These are phyloP conservation scores for Caenorhabditis plicata DNA, from an alignment of 2,888 invertebrate genomes.

Conservation along the genomic window DNA sequence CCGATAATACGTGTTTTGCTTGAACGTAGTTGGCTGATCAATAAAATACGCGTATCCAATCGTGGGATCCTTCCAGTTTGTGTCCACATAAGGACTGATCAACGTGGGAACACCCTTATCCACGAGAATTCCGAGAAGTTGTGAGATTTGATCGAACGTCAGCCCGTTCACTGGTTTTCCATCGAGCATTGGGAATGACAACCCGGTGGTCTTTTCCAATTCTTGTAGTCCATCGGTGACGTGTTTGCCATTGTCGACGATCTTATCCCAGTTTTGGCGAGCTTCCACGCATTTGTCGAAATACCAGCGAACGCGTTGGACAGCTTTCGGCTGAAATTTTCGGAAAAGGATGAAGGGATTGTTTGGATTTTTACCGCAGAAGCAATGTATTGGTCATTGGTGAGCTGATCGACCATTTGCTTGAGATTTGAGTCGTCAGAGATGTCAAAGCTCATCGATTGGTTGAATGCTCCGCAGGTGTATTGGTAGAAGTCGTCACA, in stretches of 20 bases:
- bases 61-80: conserved; percentile 58
- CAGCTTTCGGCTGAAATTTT: conserved; percentile 33
- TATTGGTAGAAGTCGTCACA: conserved; percentile 53
- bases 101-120: conserved; percentile 36
- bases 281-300: conserved; percentile 31
- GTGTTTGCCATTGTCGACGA: conserved; percentile 12
- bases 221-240: conserved; percentile 14
- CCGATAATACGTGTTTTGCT: conserved; percentile 38
- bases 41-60: conserved; percentile 49
- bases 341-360: not conserved
- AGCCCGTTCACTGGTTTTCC: conserved; percentile 22
- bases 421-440: conserved; percentile 32
- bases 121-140: conserved; percentile 19
- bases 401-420: conserved; percentile 29
- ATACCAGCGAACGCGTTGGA: conserved; percentile 34
- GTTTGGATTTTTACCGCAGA: conserved; percentile 15
- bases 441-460: conserved; percentile 34
- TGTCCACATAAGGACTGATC: conserved; percentile 42
- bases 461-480: conserved; percentile 40
- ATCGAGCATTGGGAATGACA: conserved; percentile 42
- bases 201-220: conserved; percentile 3
- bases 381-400: conserved; percentile 20
- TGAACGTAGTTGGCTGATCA: conserved; percentile 53
- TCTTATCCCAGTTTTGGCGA: conserved; percentile 27
- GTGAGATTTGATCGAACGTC: conserved; percentile 22